Evolutionary conservation across 2,888 invertebrate species (phyloP).

Genomic region (Thalpophila matura): DNA sequence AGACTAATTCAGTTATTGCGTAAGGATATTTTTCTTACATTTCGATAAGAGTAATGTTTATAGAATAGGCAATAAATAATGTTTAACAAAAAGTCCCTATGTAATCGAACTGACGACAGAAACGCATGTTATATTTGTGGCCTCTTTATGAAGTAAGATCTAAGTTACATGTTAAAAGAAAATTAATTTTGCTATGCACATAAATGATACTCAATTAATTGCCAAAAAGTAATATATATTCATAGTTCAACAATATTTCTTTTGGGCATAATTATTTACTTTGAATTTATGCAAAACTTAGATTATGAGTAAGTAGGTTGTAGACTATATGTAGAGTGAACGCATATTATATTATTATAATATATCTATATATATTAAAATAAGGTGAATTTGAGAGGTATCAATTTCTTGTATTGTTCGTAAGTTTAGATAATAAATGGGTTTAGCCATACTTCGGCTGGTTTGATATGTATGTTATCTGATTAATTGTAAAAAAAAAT

Average conservation of each 20-base stretch:
- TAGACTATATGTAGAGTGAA: slow-evolving; percentile 91
- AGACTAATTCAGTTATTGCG: slow-evolving; percentile 89
- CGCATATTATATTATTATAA: slow-evolving; percentile 87
- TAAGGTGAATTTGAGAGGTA: slow-evolving; percentile 91
- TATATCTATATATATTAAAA: slow-evolving; percentile 89
- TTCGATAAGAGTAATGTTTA: slow-evolving; percentile 88
- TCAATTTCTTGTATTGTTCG: slow-evolving; percentile 91
- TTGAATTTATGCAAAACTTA: slow-evolving; percentile 91
- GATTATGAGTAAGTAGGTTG: slow-evolving; percentile 90
- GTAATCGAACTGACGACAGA: slow-evolving; percentile 90
- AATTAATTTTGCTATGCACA: slow-evolving; percentile 91
- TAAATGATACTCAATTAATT: slow-evolving; percentile 92
- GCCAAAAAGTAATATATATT: slow-evolving; percentile 91
- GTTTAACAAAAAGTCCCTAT: slow-evolving; percentile 90
- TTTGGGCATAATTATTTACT: slow-evolving; percentile 91
- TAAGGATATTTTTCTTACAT: slow-evolving; percentile 90
- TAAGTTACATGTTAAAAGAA: slow-evolving; percentile 90
- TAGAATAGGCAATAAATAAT: slow-evolving; percentile 90
- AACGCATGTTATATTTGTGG: slow-evolving; percentile 91
- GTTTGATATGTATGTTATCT: slow-evolving; percentile 91
- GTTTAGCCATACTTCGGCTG: slow-evolving; percentile 91
- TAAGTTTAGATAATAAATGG: slow-evolving; percentile 91
- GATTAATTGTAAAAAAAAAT: slow-evolving; percentile 90
- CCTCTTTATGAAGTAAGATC: slow-evolving; percentile 90
- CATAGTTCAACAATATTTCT: slow-evolving; percentile 91